phyloP scores from a whole-genome alignment of 2,797 vertebrate genomes.

The Bradypodion ventrale region DNA sequence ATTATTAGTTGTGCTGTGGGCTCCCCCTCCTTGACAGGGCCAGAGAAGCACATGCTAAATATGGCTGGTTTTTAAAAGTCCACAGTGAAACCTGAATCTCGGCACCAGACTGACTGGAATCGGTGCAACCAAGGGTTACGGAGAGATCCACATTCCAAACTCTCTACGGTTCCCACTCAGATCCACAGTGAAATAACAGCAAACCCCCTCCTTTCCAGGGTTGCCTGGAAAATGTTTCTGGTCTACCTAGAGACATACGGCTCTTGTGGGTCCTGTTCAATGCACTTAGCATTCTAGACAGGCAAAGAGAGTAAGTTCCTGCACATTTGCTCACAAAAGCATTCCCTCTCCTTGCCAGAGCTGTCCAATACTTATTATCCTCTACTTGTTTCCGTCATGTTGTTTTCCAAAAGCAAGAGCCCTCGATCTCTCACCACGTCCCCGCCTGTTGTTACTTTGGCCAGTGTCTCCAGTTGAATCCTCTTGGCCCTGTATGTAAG shows the following conservation, averaged over 20 bases:
- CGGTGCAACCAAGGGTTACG: conserved; percentile 70
- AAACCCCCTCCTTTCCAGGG: background rate
- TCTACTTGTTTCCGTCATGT: background rate
- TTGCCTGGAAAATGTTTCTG: background rate
- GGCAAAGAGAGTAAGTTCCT: background rate
- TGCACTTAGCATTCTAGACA: no score
- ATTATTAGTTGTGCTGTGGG: conserved; percentile 67
- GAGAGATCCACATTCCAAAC: conserved; percentile 66
- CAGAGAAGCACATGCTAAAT: conserved; percentile 82
- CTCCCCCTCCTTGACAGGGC: conserved; percentile 59
- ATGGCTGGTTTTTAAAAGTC: conserved; percentile 85
- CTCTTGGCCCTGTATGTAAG: background rate
- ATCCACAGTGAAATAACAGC: conserved; percentile 9
- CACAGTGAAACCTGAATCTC: conserved; percentile 86
- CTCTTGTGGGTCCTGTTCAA: background rate
- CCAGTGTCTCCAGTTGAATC: background rate
- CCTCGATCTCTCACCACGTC: accelerated
- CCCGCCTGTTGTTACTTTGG: background rate
- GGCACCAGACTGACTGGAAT: conserved; percentile 94
- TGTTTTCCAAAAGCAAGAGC: accelerated
- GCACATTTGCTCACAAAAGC: accelerated
- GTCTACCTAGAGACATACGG: background rate
- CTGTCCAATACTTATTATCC: background rate
- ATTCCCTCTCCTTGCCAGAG: background rate
- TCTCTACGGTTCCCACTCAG: conserved; percentile 15